Base-by-base conservation (phyloP, 2,113 vertebrate genomes). In the Vanacampus margaritifer region DNA sequence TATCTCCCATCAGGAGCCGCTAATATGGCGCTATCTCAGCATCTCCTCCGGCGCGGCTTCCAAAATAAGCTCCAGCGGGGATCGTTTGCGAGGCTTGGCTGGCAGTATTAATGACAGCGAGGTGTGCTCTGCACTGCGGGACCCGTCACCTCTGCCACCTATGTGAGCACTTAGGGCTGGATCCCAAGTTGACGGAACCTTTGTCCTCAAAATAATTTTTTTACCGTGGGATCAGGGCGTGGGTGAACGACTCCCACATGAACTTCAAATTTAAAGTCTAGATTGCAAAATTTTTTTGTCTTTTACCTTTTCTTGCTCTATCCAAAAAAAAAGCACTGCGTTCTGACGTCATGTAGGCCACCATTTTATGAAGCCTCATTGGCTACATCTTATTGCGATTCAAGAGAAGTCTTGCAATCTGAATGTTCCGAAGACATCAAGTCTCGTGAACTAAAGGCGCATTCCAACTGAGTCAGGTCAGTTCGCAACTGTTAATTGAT, bases 1-100 rank as follows among this genome's bases (percentile, higher is more conserved):
- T 63, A 75, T 75, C 57, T 69, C 56, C 10, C 61, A 32, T 59
- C 23, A 51, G 64, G 2, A 50, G 54, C 66, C 58, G 24, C 63
- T 13, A 72, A 63, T 62, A 64, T 41, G 39, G 37, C 60, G 66
- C 74, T 71, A 74, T 75, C 48, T 68, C 57, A 37, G 74, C 72
- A 39, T 51, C 69, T 37, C 16, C 68, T 67, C 62, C 71, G 26
- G 70, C 0, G 37, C 67, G 60, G 32, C 63, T 58, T 74, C 51
- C 53, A 19, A 78, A 85, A 81, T 71, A 24, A 84, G 79, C 75
- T 76, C 73, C 43, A 3, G 45, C 0, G 65, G 74, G 74, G 75
- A 82, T 69, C 61, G 14, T 76, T 88, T 73, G 70, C 21, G 37
- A 16, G 60, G 23, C 23, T n/a, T 3, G n/a, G n/a, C 73, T 39